Evolutionary conservation across 2,797 vertebrate species (phyloP), one percentile per base, ranked within the genome.

Genomic region (Semaprochilodus insignis): DNA sequence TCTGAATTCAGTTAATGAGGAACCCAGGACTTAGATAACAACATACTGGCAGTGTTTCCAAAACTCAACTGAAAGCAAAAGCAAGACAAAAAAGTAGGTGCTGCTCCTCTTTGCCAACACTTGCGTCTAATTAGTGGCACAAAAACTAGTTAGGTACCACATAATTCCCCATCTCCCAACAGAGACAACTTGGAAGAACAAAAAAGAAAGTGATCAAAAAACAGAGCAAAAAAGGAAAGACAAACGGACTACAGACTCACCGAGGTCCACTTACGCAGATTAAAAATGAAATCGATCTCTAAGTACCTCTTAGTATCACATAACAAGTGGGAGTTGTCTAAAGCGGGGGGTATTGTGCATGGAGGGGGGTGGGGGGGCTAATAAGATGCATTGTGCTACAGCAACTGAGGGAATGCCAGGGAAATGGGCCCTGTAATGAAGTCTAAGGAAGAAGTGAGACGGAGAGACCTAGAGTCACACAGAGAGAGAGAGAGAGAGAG

Each of bases 271-370:
- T 95, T 93, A 94, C 86, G 88, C 86, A 92, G 93, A 94, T 95
- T 94, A 93, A 91, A 94, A 94, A 94, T 92, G 92, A 94, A 94
- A 95, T 93, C 88, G 92, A 94, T 94, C 92, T 93, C 91, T 84
- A 93, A 93, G 93, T 92, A 92, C 90, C 87, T 93, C 86, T 85
- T 90, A 89, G 92, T 92, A 91, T 94, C 92, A 83, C 87, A 91
- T 95, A 89, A 91, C 92, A 25, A 77, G 76, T 48, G 81, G 83
- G 88, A 87, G 89, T 84, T 81, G 80, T 67, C 69, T 48, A n/a
- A 69, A 76, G 81, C 27, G n/a, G 63, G 27, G 69, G 52, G 55
- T 21, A 23, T n/a, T 44, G 57, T 55, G 27, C 74, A 70, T 74
- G 78, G 71, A 40, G 51, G 80, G 70, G 62, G 82, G 83, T n/a